phyloP scores from a whole-genome alignment of 2,888 invertebrate genomes.

The Lapara coniferarum region DNA sequence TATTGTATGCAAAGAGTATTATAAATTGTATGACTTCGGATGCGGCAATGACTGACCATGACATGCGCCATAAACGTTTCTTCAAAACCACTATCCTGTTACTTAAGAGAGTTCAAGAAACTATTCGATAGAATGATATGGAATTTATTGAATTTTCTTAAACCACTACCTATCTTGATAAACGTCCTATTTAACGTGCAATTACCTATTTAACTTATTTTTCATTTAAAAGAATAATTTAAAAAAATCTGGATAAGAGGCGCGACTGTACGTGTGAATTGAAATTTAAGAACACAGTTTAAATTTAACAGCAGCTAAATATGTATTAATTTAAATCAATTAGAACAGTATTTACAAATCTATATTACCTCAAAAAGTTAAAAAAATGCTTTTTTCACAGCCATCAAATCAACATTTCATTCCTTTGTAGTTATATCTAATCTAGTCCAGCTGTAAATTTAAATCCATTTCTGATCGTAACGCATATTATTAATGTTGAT shows the following conservation, averaged over 20 bases:
- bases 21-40: conserved; percentile 17
- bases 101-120: not conserved
- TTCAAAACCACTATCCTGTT: not conserved
- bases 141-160: not conserved
- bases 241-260: too few relatives aligned
- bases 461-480: conserved; percentile 9
- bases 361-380: too few relatives aligned
- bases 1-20: too few relatives aligned
- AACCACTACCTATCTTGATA: not conserved
- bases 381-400: not conserved
- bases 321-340: too few relatives aligned
- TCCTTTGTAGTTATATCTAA: not conserved
- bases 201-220: not conserved
- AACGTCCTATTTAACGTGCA: not conserved
- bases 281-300: not conserved
- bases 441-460: not conserved
- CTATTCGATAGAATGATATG: not conserved
- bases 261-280: too few relatives aligned
- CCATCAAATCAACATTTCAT: not conserved
- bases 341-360: too few relatives aligned
- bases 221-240: not conserved
- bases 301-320: not conserved
- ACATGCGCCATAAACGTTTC: not conserved
- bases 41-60: conserved; percentile 25
- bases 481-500: conserved; percentile 38